These are phyloP conservation scores for Petaurus breviceps DNA, from an alignment of 2,113 vertebrate species.

Conservation along the genomic window DNA sequence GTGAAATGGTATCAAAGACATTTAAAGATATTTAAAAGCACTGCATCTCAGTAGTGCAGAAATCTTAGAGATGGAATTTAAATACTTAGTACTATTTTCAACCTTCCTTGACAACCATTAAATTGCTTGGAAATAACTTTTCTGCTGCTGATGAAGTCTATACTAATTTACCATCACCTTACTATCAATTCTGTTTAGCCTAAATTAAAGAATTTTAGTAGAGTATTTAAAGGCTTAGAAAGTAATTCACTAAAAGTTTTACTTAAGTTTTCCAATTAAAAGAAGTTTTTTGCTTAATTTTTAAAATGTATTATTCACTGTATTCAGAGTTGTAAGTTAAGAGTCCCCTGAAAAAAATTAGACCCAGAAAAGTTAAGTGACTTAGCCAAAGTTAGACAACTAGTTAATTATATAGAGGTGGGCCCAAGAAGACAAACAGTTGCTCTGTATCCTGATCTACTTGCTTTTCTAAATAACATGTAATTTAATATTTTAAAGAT, in stretches of 20 bases:
- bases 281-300: too few relatives aligned
- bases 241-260: neutral
- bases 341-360: neutral
- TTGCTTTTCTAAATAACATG: neutral
- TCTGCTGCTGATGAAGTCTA: neutral
- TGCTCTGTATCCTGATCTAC: neutral
- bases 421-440: neutral
- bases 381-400: neutral
- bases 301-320: neutral
- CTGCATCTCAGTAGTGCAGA: neutral
- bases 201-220: neutral
- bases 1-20: conserved; percentile 37
- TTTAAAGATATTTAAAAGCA: conserved; percentile 25
- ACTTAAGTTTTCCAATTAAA: too few relatives aligned
- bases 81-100: conserved; percentile 26
- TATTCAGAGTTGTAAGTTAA: neutral
- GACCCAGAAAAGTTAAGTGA: neutral
- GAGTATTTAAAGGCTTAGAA: neutral
- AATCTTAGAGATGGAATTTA: conserved; percentile 42
- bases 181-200: neutral
- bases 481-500: neutral
- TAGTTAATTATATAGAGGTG: neutral
- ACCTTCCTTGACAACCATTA: neutral
- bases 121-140: neutral
- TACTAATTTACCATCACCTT: neutral